These are phyloP conservation scores for Spilosoma lubricipeda DNA, from an alignment of 2,888 invertebrate species.

Conservation along the genomic window DNA sequence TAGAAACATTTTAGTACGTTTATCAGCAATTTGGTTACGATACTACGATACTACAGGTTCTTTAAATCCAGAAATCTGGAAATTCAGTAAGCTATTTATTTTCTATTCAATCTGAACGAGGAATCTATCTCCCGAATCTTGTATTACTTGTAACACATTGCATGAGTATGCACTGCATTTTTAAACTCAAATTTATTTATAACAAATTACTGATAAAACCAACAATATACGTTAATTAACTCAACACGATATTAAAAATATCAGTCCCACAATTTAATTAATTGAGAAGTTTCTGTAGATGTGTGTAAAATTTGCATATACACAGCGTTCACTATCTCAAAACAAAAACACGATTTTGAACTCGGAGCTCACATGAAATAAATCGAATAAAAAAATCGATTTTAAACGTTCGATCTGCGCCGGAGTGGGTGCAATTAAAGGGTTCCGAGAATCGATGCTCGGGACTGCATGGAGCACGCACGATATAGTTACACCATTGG, in stretches of 20 bases:
- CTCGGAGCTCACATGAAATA: constrained; percentile 77
- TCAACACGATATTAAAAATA: constrained; percentile 35
- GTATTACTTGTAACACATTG: neutral
- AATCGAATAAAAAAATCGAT: constrained; percentile 85
- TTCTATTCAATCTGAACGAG: neutral
- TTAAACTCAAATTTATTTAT: constrained; percentile 2
- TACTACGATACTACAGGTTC: too few relatives aligned
- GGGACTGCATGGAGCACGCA: constrained; percentile 70
- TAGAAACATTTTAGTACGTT: too few relatives aligned
- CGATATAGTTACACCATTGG: constrained; percentile 64
- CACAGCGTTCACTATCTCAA: constrained; percentile 79
- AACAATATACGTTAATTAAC: constrained; percentile 40
- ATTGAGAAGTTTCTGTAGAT: constrained; percentile 84
- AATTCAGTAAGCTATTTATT: neutral
- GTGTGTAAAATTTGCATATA: constrained; percentile 85
- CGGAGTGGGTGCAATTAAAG: constrained; percentile 84
- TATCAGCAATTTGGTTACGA: too few relatives aligned
- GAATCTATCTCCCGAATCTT: neutral
- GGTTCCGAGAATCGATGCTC: constrained; percentile 77
- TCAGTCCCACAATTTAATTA: constrained; percentile 68
- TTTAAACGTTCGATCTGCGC: constrained; percentile 84
- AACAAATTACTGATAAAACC: constrained; percentile 29
- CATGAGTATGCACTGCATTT: neutral
- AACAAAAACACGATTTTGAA: constrained; percentile 78
- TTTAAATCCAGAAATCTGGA: too few relatives aligned